These are phyloP conservation scores for Argya squamiceps DNA, from an alignment of 2,797 vertebrate genomes.

Conservation along the genomic window DNA sequence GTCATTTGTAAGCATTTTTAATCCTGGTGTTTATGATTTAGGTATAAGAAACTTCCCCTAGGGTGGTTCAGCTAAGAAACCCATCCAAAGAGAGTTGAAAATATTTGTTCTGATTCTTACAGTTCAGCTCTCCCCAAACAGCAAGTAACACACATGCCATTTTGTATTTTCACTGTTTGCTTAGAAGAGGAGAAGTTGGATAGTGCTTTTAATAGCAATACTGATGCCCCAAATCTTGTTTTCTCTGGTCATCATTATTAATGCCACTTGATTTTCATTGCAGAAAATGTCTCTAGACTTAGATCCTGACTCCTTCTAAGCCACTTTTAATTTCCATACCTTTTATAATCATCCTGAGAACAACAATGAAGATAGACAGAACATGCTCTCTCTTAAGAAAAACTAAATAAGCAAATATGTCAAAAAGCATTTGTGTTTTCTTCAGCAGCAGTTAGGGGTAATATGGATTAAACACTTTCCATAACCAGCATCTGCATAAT, in stretches of 20 bases:
- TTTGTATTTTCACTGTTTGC: conserved; percentile 8
- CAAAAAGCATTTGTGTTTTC: conserved; percentile 28
- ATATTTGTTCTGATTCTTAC: conserved; percentile 15
- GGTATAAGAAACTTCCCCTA: conserved; percentile 42
- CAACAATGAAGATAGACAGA: neutral
- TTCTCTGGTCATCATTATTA: neutral
- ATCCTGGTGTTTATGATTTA: conserved; percentile 62
- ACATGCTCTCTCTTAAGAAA: conserved; percentile 11
- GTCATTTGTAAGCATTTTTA: conserved; percentile 64
- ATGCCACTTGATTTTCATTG: conserved; percentile 1
- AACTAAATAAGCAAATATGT: neutral
- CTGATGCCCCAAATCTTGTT: neutral
- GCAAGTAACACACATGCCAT: conserved; percentile 10
- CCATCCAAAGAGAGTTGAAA: conserved; percentile 34
- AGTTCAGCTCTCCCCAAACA: conserved; percentile 33
- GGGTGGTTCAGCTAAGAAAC: conserved; percentile 21
- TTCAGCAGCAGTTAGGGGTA: conserved; percentile 41
- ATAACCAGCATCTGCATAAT: conserved; percentile 60
- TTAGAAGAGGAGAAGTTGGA: neutral
- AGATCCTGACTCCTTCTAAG: neutral
- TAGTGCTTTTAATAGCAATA: neutral
- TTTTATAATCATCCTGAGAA: conserved; percentile 18
- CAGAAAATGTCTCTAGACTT: conserved; percentile 6
- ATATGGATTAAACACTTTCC: conserved; percentile 58
- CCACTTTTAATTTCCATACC: neutral